phyloP scores from a whole-genome alignment of 1,140 invertebrate genomes.

The Caerostris extrusa region DNA sequence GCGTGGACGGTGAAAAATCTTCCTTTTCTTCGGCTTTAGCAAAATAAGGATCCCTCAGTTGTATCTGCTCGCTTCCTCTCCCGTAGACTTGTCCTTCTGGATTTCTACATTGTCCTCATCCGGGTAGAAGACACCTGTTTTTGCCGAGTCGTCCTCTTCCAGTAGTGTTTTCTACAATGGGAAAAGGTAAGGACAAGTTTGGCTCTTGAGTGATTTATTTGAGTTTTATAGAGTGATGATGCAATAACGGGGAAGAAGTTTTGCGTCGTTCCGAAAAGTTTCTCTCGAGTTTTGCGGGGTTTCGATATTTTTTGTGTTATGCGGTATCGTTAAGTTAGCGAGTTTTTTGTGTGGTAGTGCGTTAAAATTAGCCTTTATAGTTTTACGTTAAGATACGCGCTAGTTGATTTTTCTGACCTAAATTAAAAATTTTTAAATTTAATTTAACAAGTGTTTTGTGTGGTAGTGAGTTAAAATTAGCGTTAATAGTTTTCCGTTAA shows the following conservation, averaged over 20 bases:
- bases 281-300: not conserved
- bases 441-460: too few species aligned
- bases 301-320: not conserved
- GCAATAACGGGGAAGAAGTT: not conserved
- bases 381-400: too few species aligned
- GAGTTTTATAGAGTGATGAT: not conserved
- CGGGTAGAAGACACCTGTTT: constrained; percentile 26
- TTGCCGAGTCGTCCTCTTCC: not conserved
- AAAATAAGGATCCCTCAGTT: constrained; percentile 10
- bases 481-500: too few species aligned
- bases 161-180: not conserved
- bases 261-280: not conserved
- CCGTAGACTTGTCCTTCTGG: constrained; percentile 38
- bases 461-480: too few species aligned
- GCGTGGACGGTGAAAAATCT: constrained; percentile 55
- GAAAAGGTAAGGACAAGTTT: constrained; percentile 29
- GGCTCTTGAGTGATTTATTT: not conserved
- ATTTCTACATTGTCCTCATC: not conserved
- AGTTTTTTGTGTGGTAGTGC: too few species aligned
- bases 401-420: too few species aligned
- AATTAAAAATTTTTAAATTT: too few species aligned
- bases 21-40: constrained; percentile 30
- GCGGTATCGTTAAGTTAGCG: too few species aligned
- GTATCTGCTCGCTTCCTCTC: not conserved
- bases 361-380: too few species aligned